Conservation (phyloP, 2,797 vertebrate genomes). For the Coendou prehensilis region DNA sequence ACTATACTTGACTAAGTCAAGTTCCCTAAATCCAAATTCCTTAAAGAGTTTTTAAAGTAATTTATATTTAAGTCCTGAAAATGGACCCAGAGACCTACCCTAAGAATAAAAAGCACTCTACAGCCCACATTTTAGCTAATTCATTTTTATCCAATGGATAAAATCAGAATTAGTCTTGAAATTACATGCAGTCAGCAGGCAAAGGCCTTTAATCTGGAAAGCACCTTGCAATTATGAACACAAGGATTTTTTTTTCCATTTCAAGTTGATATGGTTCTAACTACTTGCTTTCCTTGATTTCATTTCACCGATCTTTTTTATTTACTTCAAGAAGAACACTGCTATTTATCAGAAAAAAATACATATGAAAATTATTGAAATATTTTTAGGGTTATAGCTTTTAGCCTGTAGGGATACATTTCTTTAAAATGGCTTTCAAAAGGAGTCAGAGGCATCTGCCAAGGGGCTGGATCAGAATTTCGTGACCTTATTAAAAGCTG, state of each 20-base stretch:
- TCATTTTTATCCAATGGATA: conserved; percentile 88
- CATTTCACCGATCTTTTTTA: conserved; percentile 32
- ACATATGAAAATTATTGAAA: conserved; percentile 55
- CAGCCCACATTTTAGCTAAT: conserved; percentile 85
- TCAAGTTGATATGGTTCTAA: conserved; percentile 70
- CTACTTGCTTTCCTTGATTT: conserved; percentile 71
- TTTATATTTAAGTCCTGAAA: conserved; percentile 85
- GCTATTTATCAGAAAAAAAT: not conserved
- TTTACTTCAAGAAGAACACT: conserved; percentile 63
- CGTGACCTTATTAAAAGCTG: conserved; percentile 76
- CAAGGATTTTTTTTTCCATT: conserved; percentile 7
- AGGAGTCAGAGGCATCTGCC: conserved; percentile 54
- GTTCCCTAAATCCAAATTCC: conserved; percentile 86
- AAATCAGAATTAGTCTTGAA: conserved; percentile 87
- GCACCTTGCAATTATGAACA: conserved; percentile 64
- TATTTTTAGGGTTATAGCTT: conserved; percentile 59
- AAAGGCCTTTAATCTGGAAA: conserved; percentile 79
- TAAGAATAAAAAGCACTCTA: conserved; percentile 82
- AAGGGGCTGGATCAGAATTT: conserved; percentile 65
- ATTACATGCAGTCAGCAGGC: conserved; percentile 84
- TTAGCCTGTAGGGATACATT: conserved; percentile 47
- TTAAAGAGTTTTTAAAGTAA: conserved; percentile 87
- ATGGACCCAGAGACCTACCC: conserved; percentile 79
- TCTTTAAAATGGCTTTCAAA: conserved; percentile 33
- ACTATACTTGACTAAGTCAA: conserved; percentile 84